phyloP scores from a whole-genome alignment of 2,888 invertebrate species.

The Oasisia sp. region DNA sequence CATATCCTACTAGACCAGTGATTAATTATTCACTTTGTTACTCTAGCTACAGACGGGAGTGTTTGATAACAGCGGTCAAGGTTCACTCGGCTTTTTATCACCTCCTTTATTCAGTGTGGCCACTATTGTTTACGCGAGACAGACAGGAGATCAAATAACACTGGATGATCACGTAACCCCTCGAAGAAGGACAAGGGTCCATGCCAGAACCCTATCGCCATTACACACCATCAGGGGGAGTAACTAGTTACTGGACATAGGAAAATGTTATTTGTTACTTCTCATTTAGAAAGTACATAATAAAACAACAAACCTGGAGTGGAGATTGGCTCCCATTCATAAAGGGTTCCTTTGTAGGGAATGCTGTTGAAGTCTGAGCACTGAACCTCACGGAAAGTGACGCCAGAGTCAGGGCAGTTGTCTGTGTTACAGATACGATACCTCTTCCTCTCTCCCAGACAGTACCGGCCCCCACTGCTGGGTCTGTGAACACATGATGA shows the following conservation, averaged over 20 bases:
- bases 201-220: neutral
- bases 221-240: neutral
- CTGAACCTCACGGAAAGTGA: conserved; percentile 81
- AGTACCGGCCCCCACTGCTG: conserved; percentile 83
- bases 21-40: neutral
- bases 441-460: conserved; percentile 84
- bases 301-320: conserved; percentile 61
- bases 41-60: neutral
- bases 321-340: conserved; percentile 69
- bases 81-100: neutral
- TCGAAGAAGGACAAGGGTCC: neutral
- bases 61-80: neutral
- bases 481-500: conserved; percentile 67
- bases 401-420: conserved; percentile 76
- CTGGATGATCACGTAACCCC: neutral
- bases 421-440: conserved; percentile 85
- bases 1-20: conserved; percentile 10
- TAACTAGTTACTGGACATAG: neutral
- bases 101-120: neutral
- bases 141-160: neutral
- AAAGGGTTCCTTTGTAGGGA: conserved; percentile 68
- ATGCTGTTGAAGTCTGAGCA: conserved; percentile 79
- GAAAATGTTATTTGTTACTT: neutral
- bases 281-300: neutral
- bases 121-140: neutral